These are phyloP conservation scores for Pomacea maculata DNA, from an alignment of 1,140 invertebrate species.

Conservation along the genomic window DNA sequence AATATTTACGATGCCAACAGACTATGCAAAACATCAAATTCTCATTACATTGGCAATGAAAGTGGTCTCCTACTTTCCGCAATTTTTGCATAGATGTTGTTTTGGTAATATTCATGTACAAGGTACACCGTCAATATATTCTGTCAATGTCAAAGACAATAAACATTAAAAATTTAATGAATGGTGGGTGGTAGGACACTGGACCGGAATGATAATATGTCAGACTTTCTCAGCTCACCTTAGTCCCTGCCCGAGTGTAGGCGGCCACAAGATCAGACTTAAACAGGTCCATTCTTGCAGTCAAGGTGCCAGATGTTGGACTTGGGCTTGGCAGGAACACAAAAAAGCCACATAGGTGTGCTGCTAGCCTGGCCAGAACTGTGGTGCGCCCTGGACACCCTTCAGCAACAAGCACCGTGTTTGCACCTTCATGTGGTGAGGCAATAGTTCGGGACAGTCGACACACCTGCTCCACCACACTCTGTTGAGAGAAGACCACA, in stretches of 20 bases:
- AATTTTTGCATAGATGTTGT: no score
- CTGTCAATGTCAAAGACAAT: no score
- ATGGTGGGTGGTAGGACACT: neutral
- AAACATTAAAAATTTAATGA: neutral
- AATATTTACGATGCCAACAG: no score
- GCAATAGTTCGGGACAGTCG: slow-evolving; percentile 57
- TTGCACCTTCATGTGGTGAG: slow-evolving; percentile 62
- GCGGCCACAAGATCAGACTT: slow-evolving; percentile 59
- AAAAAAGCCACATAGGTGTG: slow-evolving; percentile 60
- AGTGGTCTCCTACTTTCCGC: no score
- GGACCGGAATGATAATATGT: neutral
- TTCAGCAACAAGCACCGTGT: slow-evolving; percentile 59
- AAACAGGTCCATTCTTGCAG: slow-evolving; percentile 59
- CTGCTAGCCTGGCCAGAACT: slow-evolving; percentile 57
- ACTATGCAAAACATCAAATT: no score
- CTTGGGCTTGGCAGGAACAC: slow-evolving; percentile 58
- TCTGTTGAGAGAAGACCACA: slow-evolving; percentile 32
- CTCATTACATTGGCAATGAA: no score
- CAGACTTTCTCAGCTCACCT: slow-evolving; percentile 42
- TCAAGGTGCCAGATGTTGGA: slow-evolving; percentile 31
- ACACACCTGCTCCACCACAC: slow-evolving; percentile 61
- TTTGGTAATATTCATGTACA: no score
- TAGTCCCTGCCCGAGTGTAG: slow-evolving; percentile 60
- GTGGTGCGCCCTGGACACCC: slow-evolving; percentile 58
- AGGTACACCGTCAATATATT: neutral